phyloP scores from a whole-genome alignment of 2,888 invertebrate genomes.

The Amblyjoppa fuscipennis region DNA sequence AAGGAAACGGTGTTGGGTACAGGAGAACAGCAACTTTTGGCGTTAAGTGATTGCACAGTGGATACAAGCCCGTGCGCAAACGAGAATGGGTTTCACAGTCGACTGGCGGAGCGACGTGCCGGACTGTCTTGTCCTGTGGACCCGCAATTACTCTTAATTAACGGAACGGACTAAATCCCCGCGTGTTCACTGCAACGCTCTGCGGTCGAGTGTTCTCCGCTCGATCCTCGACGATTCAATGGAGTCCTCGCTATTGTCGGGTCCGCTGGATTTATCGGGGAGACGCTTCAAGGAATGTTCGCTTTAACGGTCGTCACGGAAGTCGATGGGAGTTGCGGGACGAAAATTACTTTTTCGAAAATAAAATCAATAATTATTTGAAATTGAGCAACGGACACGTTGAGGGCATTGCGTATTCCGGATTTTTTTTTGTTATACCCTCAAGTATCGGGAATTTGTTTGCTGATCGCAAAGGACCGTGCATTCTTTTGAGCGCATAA shows the following conservation, averaged over 20 bases:
- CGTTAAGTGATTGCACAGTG: conserved; percentile 67
- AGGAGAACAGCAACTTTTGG: conserved; percentile 50
- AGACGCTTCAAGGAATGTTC: background rate
- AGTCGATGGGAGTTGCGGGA: background rate
- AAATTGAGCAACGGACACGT: too few species aligned
- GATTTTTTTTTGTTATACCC: too few species aligned
- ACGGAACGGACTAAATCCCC: conserved; percentile 48
- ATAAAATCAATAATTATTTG: too few species aligned
- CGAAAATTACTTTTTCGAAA: background rate
- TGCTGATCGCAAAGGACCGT: too few species aligned
- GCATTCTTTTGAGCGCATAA: too few species aligned
- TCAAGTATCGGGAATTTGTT: too few species aligned
- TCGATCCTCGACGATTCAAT: conserved; percentile 41
- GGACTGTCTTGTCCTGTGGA: conserved; percentile 52
- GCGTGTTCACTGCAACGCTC: conserved; percentile 46
- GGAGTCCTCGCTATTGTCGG: conserved; percentile 1
- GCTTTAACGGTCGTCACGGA: background rate
- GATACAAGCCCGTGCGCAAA: conserved; percentile 14
- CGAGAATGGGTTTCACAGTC: conserved; percentile 12
- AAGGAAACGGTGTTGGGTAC: background rate
- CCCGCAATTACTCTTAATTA: conserved; percentile 77
- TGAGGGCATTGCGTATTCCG: too few species aligned
- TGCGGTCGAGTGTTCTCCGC: conserved; percentile 37
- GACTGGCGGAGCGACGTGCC: conserved; percentile 32
- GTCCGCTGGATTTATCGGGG: background rate